Evolutionary conservation across 2,888 invertebrate species (phyloP).

Genomic region (Stictocephala bisonia): DNA sequence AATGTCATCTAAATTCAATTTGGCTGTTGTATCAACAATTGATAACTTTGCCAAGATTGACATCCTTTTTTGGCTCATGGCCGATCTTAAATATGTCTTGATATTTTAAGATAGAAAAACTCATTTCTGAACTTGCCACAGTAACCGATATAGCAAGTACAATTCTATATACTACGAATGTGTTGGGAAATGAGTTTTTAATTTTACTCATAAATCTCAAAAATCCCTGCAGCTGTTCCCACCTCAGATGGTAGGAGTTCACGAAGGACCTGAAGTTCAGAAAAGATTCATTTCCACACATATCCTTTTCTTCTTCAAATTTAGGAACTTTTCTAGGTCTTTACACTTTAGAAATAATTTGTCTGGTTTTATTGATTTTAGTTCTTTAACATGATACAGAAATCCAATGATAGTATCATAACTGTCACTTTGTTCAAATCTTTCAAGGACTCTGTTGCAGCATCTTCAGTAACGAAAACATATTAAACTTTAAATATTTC

Average conservation of each 20-base stretch:
- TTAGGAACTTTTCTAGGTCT: slow-evolving; percentile 14
- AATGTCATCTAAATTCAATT: slow-evolving; percentile 10
- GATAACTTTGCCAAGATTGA: neutral
- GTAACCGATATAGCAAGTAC: slow-evolving; percentile 12
- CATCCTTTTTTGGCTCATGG: slow-evolving; percentile 11
- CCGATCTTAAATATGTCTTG: neutral
- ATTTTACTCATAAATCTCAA: slow-evolving; percentile 16
- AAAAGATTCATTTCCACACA: slow-evolving; percentile 22
- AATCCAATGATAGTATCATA: slow-evolving; percentile 38
- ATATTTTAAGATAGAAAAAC: neutral
- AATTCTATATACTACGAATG: slow-evolving; percentile 7
- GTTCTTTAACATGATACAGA: slow-evolving; percentile 32
- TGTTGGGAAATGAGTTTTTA: slow-evolving; percentile 20
- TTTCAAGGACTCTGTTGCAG: slow-evolving; percentile 27
- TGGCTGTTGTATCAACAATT: neutral
- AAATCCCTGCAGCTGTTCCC: slow-evolving; percentile 25
- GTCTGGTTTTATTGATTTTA: slow-evolving; percentile 17
- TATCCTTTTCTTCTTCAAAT: slow-evolving; percentile 19
- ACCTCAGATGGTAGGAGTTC: slow-evolving; percentile 16
- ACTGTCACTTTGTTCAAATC: slow-evolving; percentile 24
- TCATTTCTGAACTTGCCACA: slow-evolving; percentile 2
- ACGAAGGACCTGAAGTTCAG: slow-evolving; percentile 13
- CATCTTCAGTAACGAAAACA: slow-evolving; percentile 25
- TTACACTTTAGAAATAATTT: slow-evolving; percentile 14
- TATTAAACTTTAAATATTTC: slow-evolving; percentile 23